A percentile compares a stretch with the other conserved stretches of the same genome.
Conservation (phyloP, 2,888 invertebrate species). For the Hirtodrosophila duncani region DNA sequence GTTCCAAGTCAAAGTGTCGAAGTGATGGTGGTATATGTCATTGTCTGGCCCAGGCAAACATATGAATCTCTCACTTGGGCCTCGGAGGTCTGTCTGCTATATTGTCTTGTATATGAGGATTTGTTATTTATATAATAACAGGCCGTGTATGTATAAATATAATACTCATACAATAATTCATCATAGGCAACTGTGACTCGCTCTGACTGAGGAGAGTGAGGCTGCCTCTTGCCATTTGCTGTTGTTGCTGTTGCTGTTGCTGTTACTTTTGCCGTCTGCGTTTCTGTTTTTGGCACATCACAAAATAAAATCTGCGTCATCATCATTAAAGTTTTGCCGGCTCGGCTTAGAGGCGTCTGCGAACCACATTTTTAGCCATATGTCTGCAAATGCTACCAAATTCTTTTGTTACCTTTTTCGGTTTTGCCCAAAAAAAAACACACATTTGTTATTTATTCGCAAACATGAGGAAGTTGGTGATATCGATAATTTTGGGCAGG, state of each 20-base stretch:
- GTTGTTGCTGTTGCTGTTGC: slow-evolving; percentile 1
- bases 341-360: slow-evolving; percentile 36
- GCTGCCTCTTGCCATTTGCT: not conserved
- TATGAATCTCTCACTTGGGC: slow-evolving; percentile 24
- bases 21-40: not conserved
- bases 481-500: too few relatives aligned
- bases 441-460: too few relatives aligned
- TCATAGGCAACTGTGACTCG: slow-evolving; percentile 18
- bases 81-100: not conserved
- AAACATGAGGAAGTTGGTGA: too few relatives aligned
- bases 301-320: slow-evolving; percentile 52
- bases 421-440: too few relatives aligned
- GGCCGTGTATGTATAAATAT: slow-evolving; percentile 4
- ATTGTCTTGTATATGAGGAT: slow-evolving; percentile 1
- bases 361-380: not conserved
- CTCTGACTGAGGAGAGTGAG: too few relatives aligned
- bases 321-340: slow-evolving; percentile 51
- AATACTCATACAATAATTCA: slow-evolving; percentile 17
- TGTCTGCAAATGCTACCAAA: not conserved
- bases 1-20: slow-evolving; percentile 6
- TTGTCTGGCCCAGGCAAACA: slow-evolving; percentile 56
- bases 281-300: slow-evolving; percentile 43
- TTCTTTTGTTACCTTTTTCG: not conserved
- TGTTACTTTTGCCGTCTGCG: not conserved
- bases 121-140: slow-evolving; percentile 31